Percentiles rank a stretch among this genome's conserved stretches.
These are phyloP conservation scores for Meteorus sp. DNA, from an alignment of 1,140 invertebrate species.

Conservation along the genomic window DNA sequence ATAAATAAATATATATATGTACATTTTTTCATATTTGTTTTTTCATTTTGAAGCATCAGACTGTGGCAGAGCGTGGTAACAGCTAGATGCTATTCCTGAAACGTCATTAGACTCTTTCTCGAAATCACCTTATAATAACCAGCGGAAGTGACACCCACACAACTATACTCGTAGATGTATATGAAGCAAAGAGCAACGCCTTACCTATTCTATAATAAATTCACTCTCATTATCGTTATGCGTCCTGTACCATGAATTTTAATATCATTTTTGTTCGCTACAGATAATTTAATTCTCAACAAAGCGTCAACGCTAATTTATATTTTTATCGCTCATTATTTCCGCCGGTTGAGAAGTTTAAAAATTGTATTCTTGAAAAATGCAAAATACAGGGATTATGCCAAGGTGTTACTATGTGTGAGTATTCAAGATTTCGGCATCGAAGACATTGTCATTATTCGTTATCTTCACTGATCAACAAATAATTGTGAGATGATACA, in stretches of 20 bases:
- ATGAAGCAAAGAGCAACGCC: neutral
- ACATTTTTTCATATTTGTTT: too few relatives aligned
- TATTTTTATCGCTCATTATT: too few relatives aligned
- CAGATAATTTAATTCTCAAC: too few relatives aligned
- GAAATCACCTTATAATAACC: constrained; percentile 27
- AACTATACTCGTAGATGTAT: neutral
- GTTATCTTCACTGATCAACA: neutral
- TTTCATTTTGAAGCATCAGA: too few relatives aligned
- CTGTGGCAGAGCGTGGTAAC: constrained; percentile 59
- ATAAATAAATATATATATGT: too few relatives aligned
- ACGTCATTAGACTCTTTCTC: constrained; percentile 33
- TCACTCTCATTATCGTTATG: constrained; percentile 6
- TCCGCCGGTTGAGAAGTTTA: too few relatives aligned
- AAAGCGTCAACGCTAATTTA: too few relatives aligned
- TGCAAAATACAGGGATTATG: neutral
- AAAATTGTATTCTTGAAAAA: neutral
- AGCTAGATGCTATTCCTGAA: constrained; percentile 47
- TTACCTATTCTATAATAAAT: neutral
- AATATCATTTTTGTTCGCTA: too few relatives aligned
- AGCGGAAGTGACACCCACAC: constrained; percentile 19
- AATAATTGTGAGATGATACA: neutral
- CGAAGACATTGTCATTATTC: neutral
- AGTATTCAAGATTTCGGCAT: too few relatives aligned
- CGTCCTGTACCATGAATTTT: neutral
- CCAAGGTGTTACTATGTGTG: too few relatives aligned